Base-by-base conservation (phyloP, 2,797 vertebrate species). In the Streptopelia turtur region DNA sequence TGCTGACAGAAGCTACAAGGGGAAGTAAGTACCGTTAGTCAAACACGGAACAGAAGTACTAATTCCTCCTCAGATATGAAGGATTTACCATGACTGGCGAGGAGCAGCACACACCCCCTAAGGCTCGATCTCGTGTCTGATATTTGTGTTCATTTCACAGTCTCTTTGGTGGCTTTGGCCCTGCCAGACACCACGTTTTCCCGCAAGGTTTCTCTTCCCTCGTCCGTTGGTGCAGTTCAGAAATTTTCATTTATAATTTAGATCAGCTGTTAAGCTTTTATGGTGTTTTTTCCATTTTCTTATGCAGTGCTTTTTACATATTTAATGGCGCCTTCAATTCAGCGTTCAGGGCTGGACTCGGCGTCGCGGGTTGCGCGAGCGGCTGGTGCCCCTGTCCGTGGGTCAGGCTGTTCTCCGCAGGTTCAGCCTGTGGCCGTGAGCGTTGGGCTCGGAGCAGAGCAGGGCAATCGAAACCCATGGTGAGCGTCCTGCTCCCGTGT, bases 181-280 rank as follows among this genome's bases (percentile, higher is more conserved):
- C 80, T 59, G 56, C 72, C 89, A 83, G 91, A 77, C 80, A 20
- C 2, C 1, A 31, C 9, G 55, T 83, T 57, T 45, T 50, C 56
- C 60, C 3, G 0, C 35, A 33, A 64, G 41, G 11, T 83, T 96
- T 77, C 63, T 39, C 43, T 83, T n/a, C 64, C 31, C 63, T 83
- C 72, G 27, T 76, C 60, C 6, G 61, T 71, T 30, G 70, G 39
- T 82, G 79, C 82, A 52, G 80, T 63, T 88, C 55, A 65, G 2
- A 88, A 69, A 39, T 77, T 31, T 10, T 72, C 59, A 65, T 94
- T 69, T 90, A 83, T 93, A 90, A 90, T 95, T 93, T 45, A 87
- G 45, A 65, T 75, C 63, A 60, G 59, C 90, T 87, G 50, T 76
- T 79, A 33, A 85, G 86, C 56, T 80, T 74, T 85, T 74, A 69